These are phyloP conservation scores for Colostygia pectinataria DNA, from an alignment of 2,888 invertebrate genomes.

Conservation along the genomic window DNA sequence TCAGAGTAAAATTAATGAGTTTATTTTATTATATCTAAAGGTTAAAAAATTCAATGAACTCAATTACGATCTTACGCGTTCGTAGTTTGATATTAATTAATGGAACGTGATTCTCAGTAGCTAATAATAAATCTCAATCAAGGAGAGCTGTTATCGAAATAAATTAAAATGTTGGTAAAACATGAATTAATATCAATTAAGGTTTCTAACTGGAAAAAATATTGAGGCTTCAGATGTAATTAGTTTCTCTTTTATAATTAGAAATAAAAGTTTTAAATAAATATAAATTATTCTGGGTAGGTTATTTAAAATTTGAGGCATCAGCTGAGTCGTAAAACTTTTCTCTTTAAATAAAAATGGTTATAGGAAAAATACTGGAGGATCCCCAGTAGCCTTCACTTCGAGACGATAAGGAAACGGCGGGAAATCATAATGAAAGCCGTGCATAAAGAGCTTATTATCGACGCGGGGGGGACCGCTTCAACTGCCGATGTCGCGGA, in stretches of 20 bases:
- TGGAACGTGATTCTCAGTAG: conserved; percentile 6
- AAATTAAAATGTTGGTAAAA: conserved; percentile 9
- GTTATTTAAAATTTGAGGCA: background rate
- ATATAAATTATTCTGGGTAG: background rate
- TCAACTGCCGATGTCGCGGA: conserved; percentile 11
- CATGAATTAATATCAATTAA: conserved; percentile 14
- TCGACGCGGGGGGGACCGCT: conserved; percentile 41
- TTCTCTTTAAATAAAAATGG: conserved; percentile 13
- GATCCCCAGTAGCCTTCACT: conserved; percentile 86
- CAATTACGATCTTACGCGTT: background rate
- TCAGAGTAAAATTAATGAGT: conserved; percentile 9
- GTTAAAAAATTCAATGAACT: background rate
- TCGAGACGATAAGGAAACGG: conserved; percentile 80
- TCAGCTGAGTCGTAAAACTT: conserved; percentile 13
- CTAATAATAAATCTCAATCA: conserved; percentile 18
- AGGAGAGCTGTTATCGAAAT: conserved; percentile 5
- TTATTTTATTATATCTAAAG: background rate
- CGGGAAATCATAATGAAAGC: conserved; percentile 82
- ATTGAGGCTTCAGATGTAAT: conserved; percentile 8
- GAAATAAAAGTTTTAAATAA: conserved; percentile 6
- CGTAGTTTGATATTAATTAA: conserved; percentile 9
- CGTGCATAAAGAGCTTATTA: conserved; percentile 75
- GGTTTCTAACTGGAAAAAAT: conserved; percentile 6
- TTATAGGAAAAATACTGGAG: conserved; percentile 93
- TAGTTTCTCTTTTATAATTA: conserved; percentile 10